Conservation (phyloP, 2,888 invertebrate species). For the Sarcophaga variegata region DNA sequence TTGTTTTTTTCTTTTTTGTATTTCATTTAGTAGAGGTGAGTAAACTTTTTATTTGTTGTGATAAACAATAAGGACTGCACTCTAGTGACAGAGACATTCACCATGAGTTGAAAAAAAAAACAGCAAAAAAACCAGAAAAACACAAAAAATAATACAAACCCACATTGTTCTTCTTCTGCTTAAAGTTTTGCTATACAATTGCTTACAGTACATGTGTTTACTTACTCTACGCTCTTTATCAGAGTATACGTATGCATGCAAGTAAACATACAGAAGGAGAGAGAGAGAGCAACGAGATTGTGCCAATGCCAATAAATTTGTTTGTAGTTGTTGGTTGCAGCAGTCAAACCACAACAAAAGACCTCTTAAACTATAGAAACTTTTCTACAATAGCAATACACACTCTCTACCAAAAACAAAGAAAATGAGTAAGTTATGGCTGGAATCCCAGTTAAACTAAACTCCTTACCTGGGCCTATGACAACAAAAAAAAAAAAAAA, state of each 20-base stretch:
- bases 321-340: not conserved
- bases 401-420: too few relatives aligned
- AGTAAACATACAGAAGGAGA: not conserved
- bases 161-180: slow-evolving; percentile 52
- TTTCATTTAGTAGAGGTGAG: slow-evolving; percentile 55
- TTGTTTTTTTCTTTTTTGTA: slow-evolving; percentile 12
- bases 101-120: slow-evolving; percentile 47
- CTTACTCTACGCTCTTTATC: too few relatives aligned
- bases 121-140: not conserved
- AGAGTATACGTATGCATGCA: not conserved
- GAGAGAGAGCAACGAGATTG: slow-evolving; percentile 34
- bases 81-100: slow-evolving; percentile 63
- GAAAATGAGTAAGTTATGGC: not conserved
- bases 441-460: slow-evolving; percentile 41
- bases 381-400: slow-evolving; percentile 31
- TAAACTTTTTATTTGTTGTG: slow-evolving; percentile 49
- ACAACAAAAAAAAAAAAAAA: not conserved
- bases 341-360: slow-evolving; percentile 67
- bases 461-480: slow-evolving; percentile 47
- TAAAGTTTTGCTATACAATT: too few relatives aligned
- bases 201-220: too few relatives aligned
- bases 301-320: slow-evolving; percentile 57
- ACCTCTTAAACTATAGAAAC: slow-evolving; percentile 66
- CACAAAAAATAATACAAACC: slow-evolving; percentile 65
- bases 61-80: slow-evolving; percentile 12